A percentile compares a stretch with the other conserved stretches of the same genome.
Evolutionary conservation across 2,113 vertebrate species (phyloP).

Genomic region (Nanorana parkeri): DNA sequence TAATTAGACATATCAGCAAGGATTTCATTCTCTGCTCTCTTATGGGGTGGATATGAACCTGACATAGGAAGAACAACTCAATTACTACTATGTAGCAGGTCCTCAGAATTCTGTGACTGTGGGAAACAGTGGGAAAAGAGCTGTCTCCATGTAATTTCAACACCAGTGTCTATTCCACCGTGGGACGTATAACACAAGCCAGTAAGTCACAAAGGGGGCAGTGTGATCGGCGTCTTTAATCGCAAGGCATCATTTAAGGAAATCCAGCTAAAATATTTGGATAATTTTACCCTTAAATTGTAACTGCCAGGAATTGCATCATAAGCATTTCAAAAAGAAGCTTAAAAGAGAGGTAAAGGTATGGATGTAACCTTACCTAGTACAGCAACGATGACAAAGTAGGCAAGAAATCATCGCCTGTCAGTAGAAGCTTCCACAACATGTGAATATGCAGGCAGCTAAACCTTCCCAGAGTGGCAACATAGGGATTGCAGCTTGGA

Average conservation of each 20-base stretch:
- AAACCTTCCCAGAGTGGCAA: no score
- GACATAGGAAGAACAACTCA: conserved; percentile 25
- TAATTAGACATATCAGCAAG: conserved; percentile 32
- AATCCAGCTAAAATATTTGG: neutral
- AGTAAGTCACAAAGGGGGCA: neutral
- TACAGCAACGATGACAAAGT: no score
- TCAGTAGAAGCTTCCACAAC: no score
- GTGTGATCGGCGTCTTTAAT: neutral
- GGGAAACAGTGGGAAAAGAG: neutral
- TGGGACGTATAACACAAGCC: neutral
- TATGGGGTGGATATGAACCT: conserved; percentile 18
- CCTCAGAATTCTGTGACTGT: neutral
- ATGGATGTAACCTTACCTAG: no score
- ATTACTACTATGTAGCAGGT: conserved; percentile 11
- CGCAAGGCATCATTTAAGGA: neutral
- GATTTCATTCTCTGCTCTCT: conserved; percentile 15
- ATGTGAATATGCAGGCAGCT: no score
- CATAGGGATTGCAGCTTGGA: no score
- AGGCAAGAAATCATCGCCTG: no score
- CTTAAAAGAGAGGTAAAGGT: no score
- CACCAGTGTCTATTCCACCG: neutral
- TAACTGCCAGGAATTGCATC: no score
- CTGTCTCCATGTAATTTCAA: conserved; percentile 17
- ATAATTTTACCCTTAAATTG: no score
- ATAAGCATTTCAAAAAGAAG: no score